Evolutionary conservation across 2,113 vertebrate species (phyloP), one percentile per base, ranked within the genome.

Genomic region (Chloebia gouldiae): DNA sequence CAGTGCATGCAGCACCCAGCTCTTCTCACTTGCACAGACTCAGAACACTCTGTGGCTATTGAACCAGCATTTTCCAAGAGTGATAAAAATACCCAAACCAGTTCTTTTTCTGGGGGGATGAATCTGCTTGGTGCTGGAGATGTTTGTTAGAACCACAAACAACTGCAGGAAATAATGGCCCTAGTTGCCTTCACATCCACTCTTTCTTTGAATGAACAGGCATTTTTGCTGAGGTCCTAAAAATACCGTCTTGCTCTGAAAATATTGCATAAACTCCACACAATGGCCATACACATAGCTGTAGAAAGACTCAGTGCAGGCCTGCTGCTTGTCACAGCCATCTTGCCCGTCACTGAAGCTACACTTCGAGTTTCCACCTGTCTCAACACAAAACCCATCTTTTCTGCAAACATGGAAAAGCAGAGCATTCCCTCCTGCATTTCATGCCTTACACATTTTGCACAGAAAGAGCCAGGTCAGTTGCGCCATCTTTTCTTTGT

Each of bases 141-240:
- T 27, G 39, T 39, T 76, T 82, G 49, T 12, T 44, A 86, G 84
- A 56, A 42, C 56, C 8, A 9, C 3, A 4, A 81, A 71, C 10
- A 50, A 39, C 70, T 82, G 64, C 23, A 3, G 40, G 44, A 92
- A 83, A 97, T 81, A 70, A 81, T 6, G 51, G 81, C 78, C 85
- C 53, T 35, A 3, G 3, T 6, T 61, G 77, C 54, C 8, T 73
- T 70, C 21, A 6, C 65, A 82, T 73, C 47, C 15, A 1, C 59
- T 47, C 17, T 64, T 97, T 86, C 70, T 91, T 75, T 79, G 79
- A 63, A 93, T 49, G 89, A 93, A 95, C 22, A 94, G 65, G 61
- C 70, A 86, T 93, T 94, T 93, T 82, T 5, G n/a, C 39, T 88
- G 88, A 86, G 59, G 42, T 69, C 76, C 88, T 68, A 80, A 93